Conservation (phyloP, 2,888 invertebrate genomes). For the Meloe dianella region DNA sequence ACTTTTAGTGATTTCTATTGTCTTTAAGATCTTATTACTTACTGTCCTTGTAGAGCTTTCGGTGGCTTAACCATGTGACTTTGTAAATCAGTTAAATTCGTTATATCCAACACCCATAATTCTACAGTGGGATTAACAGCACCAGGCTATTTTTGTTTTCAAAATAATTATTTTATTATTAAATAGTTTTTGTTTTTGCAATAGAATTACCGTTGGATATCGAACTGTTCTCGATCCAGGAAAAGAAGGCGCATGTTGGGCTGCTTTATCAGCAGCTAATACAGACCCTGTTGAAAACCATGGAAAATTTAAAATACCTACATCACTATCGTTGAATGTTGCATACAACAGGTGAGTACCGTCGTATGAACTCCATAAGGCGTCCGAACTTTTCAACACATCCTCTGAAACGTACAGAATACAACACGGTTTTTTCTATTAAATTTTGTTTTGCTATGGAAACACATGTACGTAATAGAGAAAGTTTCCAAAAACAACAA, state of each 20-base stretch:
- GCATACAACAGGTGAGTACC: constrained; percentile 85
- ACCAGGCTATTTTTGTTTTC: constrained; percentile 68
- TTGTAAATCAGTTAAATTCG: constrained; percentile 69
- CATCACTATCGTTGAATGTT: constrained; percentile 82
- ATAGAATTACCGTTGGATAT: constrained; percentile 76
- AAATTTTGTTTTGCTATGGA: not conserved
- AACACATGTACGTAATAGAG: not conserved
- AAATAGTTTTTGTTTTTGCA: not conserved
- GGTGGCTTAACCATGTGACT: constrained; percentile 77
- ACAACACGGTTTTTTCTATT: not conserved
- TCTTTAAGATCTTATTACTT: constrained; percentile 59
- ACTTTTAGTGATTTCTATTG: constrained; percentile 5
- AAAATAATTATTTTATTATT: constrained; percentile 9
- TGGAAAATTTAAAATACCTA: constrained; percentile 79
- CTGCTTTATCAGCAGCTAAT: constrained; percentile 65
- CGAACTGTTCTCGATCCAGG: constrained; percentile 80
- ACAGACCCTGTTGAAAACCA: constrained; percentile 77
- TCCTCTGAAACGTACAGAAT: constrained; percentile 73
- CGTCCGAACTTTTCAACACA: constrained; percentile 79
- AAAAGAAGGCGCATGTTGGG: constrained; percentile 65
- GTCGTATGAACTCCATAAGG: constrained; percentile 86
- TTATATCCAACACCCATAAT: constrained; percentile 80
- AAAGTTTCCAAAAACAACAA: not conserved
- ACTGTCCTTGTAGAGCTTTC: constrained; percentile 78
- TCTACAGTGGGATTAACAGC: constrained; percentile 84